Evolutionary conservation across 2,888 invertebrate genomes (phyloP), one percentile per base, ranked within the genome.

Genomic region (Drosophila paramelanica): DNA sequence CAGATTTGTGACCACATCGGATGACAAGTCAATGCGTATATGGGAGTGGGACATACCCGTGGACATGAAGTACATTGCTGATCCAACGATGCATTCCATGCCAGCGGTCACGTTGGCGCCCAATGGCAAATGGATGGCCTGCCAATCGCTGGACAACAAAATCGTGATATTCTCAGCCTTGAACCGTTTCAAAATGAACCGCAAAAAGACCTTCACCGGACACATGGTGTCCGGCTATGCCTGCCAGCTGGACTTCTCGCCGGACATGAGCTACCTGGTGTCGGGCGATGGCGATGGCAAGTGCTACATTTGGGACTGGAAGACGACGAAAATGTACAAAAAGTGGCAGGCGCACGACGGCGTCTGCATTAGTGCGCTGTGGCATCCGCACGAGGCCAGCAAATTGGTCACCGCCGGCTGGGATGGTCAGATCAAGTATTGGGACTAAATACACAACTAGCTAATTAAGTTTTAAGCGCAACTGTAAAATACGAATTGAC

Each of bases 1-100:
- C 27, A 93, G 99, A 82, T 99, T 99, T 93, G 99, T 99, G 4
- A 98, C 99, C 14, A 99, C 99, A 0, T 99, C 99, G 0, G 99
- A 99, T 91, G 99, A 99, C 92, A 99, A 99, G 93, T 98, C 98
- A 91, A 94, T 99, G 80, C 94, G 99, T 55, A 98, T 99, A 50
- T 99, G 99, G 99, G 99, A 99, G 94, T 99, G 99, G 99, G 97
- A 98, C 91, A 98, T 98, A 88, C 98, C 98, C 0, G 99, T 99
- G 1, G 99, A 99, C 92, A 99, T 99, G 96, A 99, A 99, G 92
- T 98, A 99, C 92, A 99, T 99, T 77, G 99, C 99, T 1, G 99
- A 99, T 93, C 99, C 99, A 0, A 96, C 98, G 0, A 98, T 99
- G 98, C 99, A 99, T 93, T 99, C 99, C 5, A 97, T 99, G 95